phyloP scores from a whole-genome alignment of 2,888 invertebrate species.

The Physocephala rufipes region DNA sequence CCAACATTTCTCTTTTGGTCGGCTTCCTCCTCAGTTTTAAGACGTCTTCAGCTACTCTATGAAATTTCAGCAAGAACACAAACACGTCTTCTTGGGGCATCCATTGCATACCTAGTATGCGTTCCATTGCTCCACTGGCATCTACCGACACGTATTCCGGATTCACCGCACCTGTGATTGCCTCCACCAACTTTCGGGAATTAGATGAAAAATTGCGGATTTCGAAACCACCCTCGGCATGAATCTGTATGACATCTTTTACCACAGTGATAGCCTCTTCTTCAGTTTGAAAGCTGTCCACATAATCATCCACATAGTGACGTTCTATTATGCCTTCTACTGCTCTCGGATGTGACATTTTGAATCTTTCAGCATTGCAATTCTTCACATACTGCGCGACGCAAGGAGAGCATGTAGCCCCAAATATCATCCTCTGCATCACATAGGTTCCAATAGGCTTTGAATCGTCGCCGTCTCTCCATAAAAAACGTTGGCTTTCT shows the following conservation, averaged over 20 bases:
- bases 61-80: no score
- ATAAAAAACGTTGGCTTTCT: constrained; percentile 37
- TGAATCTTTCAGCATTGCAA: constrained; percentile 34
- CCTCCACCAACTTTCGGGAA: constrained; percentile 22
- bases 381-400: constrained; percentile 40
- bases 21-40: no score
- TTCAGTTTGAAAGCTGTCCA: constrained; percentile 38
- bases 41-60: no score
- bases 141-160: not conserved
- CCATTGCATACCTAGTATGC: no score
- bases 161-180: constrained; percentile 2
- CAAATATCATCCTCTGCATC: constrained; percentile 43
- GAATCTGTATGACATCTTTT: constrained; percentile 34
- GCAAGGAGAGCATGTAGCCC: constrained; percentile 33
- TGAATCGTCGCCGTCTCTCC: constrained; percentile 34
- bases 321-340: constrained; percentile 37
- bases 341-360: constrained; percentile 31
- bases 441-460: constrained; percentile 36
- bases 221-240: no score
- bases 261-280: constrained; percentile 39
- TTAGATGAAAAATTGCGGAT: constrained; percentile 41
- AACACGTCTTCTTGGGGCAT: no score
- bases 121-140: no score
- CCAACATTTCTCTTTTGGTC: no score
- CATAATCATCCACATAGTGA: no score